Evolutionary conservation across 2,888 invertebrate species (phyloP), one percentile per base, ranked within the genome.

Genomic region (Phortica magna): DNA sequence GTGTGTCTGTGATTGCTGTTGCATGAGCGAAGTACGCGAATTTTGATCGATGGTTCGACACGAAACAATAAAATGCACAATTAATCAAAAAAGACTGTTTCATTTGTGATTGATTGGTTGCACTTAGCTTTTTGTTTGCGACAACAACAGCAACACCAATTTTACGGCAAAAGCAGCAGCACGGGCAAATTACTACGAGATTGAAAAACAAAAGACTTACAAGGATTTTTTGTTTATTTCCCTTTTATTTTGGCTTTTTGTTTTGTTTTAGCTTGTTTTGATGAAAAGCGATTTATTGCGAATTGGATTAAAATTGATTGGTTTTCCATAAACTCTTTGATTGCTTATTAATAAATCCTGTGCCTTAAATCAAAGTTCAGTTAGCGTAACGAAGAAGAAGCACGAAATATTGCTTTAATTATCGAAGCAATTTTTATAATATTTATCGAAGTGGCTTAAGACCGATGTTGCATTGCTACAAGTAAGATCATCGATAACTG

Each of bases 11-110:
- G 19, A 12, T 14, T 14, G 14, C 7, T 48, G 48, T 14, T 65
- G 65, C 22, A 19, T 22, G 65, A 31, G 31, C 31, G n/a, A 19
- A 70, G 72, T n/a, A 39, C 42, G 53, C 72, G 41, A 57, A 4
- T 65, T 75, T 80, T 85, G 85, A 85, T 85, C 83, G 85, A 85
- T 85, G 88, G 83, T 83, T 81, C 81, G 77, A 73, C 78, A 80
- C 81, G 82, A 83, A 85, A 85, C 86, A 85, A 87, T 87, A 83
- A 85, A 85, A 87, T 83, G 81, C 81, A 84, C 88, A 87, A 85
- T 85, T 85, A 85, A 85, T 85, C 85, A 84, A 68, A 85, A 84
- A 80, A 31, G 31, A 78, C 81, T 79, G 79, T 83, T 85, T 80
- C 78, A 80, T 78, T 82, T 83, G 83, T 87, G 85, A 85, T 85